Conservation (phyloP, 1,140 invertebrate species). For the Nomia melanderi region DNA sequence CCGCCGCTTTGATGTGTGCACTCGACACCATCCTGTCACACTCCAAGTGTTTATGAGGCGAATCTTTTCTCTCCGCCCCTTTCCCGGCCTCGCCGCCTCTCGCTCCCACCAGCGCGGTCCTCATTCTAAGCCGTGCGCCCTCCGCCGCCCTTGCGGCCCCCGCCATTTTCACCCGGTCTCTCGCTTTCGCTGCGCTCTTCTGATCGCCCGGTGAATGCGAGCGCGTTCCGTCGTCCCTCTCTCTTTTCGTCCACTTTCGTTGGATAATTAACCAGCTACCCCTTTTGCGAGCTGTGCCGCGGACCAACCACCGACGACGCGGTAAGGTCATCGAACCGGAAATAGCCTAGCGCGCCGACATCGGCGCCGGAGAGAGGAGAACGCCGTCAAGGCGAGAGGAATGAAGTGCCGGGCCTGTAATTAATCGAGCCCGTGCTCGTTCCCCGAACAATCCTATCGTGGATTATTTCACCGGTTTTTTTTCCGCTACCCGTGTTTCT, state of each 20-base stretch:
- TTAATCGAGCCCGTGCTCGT: slow-evolving; percentile 35
- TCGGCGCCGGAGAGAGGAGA: not conserved
- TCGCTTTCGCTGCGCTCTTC: slow-evolving; percentile 49
- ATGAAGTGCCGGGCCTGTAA: slow-evolving; percentile 25
- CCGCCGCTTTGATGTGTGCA: slow-evolving; percentile 68
- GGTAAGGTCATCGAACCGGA: slow-evolving; percentile 56
- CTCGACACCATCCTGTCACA: slow-evolving; percentile 70
- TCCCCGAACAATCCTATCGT: not conserved
- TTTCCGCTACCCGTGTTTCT: not conserved
- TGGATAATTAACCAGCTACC: slow-evolving; percentile 73
- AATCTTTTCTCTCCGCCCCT: slow-evolving; percentile 33
- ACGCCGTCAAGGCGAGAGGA: slow-evolving; percentile 30
- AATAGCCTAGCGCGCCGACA: slow-evolving; percentile 39
- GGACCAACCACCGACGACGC: slow-evolving; percentile 26
- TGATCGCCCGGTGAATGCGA: slow-evolving; percentile 67
- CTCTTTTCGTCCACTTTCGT: slow-evolving; percentile 69
- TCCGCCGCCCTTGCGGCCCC: not conserved
- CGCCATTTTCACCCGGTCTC: slow-evolving; percentile 41
- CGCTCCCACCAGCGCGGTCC: too few relatives aligned
- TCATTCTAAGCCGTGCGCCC: too few relatives aligned
- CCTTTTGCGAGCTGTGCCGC: slow-evolving; percentile 33
- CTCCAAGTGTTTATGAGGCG: slow-evolving; percentile 75
- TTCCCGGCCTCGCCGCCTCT: not conserved
- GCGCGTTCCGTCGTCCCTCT: not conserved
- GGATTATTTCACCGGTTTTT: not conserved